Percentiles rank a stretch among this genome's conserved stretches.
These are phyloP conservation scores for Protodeltote pygarga DNA, from an alignment of 2,888 invertebrate species.

Conservation along the genomic window DNA sequence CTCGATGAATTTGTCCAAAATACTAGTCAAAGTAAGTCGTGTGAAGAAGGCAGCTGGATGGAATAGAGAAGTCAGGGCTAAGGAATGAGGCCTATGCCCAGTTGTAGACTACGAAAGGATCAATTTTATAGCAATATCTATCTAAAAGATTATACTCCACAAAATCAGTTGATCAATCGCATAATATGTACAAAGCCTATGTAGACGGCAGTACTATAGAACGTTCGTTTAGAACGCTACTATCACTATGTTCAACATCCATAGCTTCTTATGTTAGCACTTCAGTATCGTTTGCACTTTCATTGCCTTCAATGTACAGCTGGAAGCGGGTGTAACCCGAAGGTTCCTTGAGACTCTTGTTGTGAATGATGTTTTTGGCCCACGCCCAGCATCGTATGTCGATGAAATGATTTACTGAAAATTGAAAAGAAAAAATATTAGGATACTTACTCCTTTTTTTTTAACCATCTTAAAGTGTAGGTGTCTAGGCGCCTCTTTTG, in stretches of 20 bases:
- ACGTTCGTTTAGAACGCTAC: constrained; percentile 13
- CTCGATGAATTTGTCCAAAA: too few species aligned
- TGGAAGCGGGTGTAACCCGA: constrained; percentile 74
- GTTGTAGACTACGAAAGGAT: too few species aligned
- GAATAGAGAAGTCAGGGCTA: too few species aligned
- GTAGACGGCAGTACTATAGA: constrained; percentile 7
- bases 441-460: too few species aligned
- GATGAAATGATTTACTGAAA: constrained; percentile 63
- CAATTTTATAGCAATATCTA: too few species aligned
- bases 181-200: constrained; percentile 15
- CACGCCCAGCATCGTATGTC: constrained; percentile 88
- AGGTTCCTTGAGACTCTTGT: constrained; percentile 75
- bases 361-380: constrained; percentile 89
- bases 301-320: constrained; percentile 52
- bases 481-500: too few species aligned
- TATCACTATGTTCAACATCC: constrained; percentile 15
- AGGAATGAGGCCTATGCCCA: too few species aligned
- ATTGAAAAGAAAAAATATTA: neutral
- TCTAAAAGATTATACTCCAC: too few species aligned
- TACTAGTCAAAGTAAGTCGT: too few species aligned
- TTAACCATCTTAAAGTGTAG: too few species aligned
- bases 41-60: too few species aligned
- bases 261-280: constrained; percentile 27
- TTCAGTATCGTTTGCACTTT: constrained; percentile 19
- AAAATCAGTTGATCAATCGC: too few species aligned